Evolutionary conservation across 2,797 vertebrate genomes (phyloP), one percentile per base, ranked within the genome.

Genomic region (Tauraco hartlaubi): DNA sequence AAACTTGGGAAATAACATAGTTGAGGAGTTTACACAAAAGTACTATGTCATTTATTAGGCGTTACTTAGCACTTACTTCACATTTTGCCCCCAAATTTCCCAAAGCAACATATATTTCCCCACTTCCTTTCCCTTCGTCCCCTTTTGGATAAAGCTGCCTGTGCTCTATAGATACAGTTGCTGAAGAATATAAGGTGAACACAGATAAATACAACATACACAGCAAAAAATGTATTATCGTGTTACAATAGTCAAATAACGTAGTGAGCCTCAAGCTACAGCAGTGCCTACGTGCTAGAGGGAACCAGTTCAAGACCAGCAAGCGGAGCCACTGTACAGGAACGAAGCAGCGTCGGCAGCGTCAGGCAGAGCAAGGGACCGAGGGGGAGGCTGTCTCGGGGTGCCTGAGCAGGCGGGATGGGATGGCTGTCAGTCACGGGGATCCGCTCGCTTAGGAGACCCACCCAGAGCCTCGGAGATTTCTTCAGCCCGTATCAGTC

Each of bases 141-240:
- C 88, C 88, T 95, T 95, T 92, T 83, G 92, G 93, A 96, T 94
- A 92, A 95, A 92, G 93, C 87, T 94, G 91, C 85, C 92, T 87
- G 80, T 97, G 95, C 92, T 94, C 95, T 90, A 87, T 61, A 92
- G 94, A 93, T 94, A 94, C 84, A 92, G 92, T 94, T 90, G 87
- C 92, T 89, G 85, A 92, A 91, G 91, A 92, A 78, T 95, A 96
- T 77, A 96, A 69, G 16, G 71, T 94, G 94, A 96, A 96, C 92
- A 95, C 91, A 90, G 96, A 95, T 94, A 96, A 95, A 95, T 84
- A 97, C 94, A 94, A 91, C 82, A 71, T 92, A 96, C 89, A 96
- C 94, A 79, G 94, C 96, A 97, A 96, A 93, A 94, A 96, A 95
- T 84, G 93, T 58, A 91, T 95, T 83, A 86, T 67, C 97, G 88